Percentiles rank a stretch among this genome's conserved stretches.
These are phyloP conservation scores for Syngnathus rostellatus DNA, from an alignment of 2,797 vertebrate species.

Conservation along the genomic window DNA sequence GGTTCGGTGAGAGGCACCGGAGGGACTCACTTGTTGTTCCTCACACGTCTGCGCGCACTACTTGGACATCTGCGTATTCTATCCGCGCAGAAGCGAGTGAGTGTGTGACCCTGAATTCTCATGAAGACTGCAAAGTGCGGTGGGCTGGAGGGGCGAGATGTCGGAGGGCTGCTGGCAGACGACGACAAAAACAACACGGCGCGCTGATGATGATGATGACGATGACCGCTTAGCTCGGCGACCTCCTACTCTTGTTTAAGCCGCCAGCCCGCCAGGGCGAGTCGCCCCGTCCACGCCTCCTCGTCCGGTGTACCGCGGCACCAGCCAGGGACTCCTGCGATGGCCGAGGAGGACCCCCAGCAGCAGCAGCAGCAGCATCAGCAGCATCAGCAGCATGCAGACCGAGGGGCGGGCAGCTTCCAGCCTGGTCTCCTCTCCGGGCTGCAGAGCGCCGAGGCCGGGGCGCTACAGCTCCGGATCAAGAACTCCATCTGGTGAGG, in stretches of 20 bases:
- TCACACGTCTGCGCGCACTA: conserved; percentile 5
- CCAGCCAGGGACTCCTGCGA: conserved; percentile 50
- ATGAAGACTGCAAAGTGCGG: conserved; percentile 13
- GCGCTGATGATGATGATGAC: conserved; percentile 26
- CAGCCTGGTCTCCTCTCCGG: conserved; percentile 77
- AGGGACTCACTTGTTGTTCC: conserved; percentile 24
- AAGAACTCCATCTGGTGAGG: conserved; percentile 96
- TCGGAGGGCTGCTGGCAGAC: conserved; percentile 32
- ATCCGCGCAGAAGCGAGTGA: neutral
- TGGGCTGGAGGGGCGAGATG: conserved; percentile 41
- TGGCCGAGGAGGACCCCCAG: conserved; percentile 78
- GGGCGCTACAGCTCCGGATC: conserved; percentile 87
- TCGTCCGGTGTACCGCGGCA: conserved; percentile 21
- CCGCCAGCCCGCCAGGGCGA: conserved; percentile 5
- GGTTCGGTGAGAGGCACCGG: conserved; percentile 27
- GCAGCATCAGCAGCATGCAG: conserved; percentile 58
- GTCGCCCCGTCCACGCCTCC: conserved; percentile 18
- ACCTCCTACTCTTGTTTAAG: conserved; percentile 37
- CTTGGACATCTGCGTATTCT: conserved; percentile 10
- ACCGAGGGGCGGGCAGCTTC: conserved; percentile 64
- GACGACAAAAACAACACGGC: conserved; percentile 46
- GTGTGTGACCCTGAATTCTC: conserved; percentile 4
- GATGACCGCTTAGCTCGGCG: conserved; percentile 48
- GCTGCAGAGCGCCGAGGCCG: conserved; percentile 83
- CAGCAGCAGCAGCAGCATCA: conserved; percentile 55